These are phyloP conservation scores for Sinocyclocheilus grahami DNA, from an alignment of 2,113 vertebrate species.

Conservation along the genomic window DNA sequence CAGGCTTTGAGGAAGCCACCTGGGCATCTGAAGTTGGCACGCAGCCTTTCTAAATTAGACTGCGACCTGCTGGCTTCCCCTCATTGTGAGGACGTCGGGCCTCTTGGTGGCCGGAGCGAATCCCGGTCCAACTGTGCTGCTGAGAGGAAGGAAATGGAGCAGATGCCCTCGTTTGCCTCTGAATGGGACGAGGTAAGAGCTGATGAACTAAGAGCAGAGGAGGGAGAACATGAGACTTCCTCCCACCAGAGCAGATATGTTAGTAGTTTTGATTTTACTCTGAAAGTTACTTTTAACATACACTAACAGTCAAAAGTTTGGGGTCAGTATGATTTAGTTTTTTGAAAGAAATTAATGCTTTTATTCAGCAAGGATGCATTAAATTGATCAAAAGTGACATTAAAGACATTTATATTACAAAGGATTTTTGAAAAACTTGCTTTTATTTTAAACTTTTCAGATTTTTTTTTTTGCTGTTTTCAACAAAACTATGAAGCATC, in stretches of 20 bases:
- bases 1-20: conserved; percentile 69
- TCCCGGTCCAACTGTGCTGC: conserved; percentile 84
- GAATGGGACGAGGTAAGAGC: conserved; percentile 97
- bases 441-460: not conserved
- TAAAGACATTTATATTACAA: not conserved
- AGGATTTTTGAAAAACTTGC: not conserved
- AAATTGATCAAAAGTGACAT: no score
- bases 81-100: conserved; percentile 79
- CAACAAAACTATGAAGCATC: not conserved
- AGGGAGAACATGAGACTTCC: not conserved
- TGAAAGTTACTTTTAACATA: not conserved
- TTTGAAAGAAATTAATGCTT: not conserved
- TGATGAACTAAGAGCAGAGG: not conserved
- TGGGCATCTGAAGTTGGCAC: conserved; percentile 84
- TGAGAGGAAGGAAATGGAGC: conserved; percentile 82
- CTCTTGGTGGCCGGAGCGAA: conserved; percentile 82
- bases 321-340: not conserved
- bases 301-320: not conserved
- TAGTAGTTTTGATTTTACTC: not conserved
- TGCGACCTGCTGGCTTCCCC: conserved; percentile 90
- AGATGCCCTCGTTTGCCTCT: conserved; percentile 88
- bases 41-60: conserved; percentile 92
- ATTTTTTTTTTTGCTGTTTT: not conserved
- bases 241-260: not conserved
- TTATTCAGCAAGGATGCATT: not conserved